Evolutionary conservation across 2,113 vertebrate genomes (phyloP).

Genomic region (Crypturellus undulatus): DNA sequence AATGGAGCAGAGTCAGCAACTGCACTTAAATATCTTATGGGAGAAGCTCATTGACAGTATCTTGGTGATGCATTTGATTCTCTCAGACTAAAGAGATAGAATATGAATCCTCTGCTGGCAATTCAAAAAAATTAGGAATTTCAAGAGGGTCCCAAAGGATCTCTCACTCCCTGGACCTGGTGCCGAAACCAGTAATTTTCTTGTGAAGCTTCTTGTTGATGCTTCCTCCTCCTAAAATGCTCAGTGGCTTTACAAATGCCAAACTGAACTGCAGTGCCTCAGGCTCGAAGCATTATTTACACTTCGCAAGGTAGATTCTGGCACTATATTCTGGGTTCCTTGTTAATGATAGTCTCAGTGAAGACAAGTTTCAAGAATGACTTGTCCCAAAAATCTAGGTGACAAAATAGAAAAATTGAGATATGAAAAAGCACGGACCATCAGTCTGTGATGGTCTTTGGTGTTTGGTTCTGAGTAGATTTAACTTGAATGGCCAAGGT

Average conservation of each 20-base stretch:
- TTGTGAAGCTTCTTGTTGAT: neutral
- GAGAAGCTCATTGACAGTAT: neutral
- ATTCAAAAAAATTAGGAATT: neutral
- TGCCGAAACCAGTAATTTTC: neutral
- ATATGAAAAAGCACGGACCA: no score
- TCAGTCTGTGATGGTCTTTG: no score
- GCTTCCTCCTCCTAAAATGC: neutral
- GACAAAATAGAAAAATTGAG: no score
- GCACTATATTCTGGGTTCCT: neutral
- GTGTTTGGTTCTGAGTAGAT: no score
- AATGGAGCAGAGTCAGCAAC: neutral
- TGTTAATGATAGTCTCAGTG: neutral
- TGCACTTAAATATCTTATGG: neutral
- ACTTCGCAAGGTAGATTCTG: neutral
- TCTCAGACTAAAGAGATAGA: neutral
- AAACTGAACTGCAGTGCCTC: neutral
- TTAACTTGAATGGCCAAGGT: no score
- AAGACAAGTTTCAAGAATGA: neutral
- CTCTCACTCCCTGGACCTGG: accelerated
- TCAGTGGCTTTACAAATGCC: neutral
- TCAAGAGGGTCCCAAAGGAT: neutral
- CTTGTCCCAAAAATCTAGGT: neutral
- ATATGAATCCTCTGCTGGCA: neutral
- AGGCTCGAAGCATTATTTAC: neutral
- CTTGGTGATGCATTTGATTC: neutral